Base-by-base conservation (phyloP, 2,113 vertebrate species). In the Bufo bufo region DNA sequence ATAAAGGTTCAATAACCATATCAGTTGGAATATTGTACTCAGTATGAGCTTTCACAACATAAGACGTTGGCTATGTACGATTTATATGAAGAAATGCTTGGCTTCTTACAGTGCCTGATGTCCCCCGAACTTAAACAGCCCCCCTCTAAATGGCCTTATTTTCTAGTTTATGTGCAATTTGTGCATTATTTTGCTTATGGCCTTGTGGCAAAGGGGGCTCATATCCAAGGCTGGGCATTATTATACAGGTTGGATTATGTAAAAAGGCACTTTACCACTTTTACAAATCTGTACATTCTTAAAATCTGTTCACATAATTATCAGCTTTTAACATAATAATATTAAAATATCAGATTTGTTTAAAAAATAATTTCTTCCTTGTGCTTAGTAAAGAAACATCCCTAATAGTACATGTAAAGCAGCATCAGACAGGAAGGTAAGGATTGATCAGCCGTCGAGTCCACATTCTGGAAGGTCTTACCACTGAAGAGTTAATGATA, bases 331-430 rank as follows among this genome's bases (percentile, higher is more conserved):
- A 33, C 33, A 61, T 43, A 13, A 63, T 4, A 3, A 45, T 63
- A 82, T 63, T 49, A 63, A 82, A 82, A 65, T 65, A 65, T 82
- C 33, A 16, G 14, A 65, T 84, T 16, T 54, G 13, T 33, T 84
- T 69, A 52, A 83, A 33, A 71, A 69, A 43, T 33, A 69, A 71
- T 84, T 52, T 83, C n/a, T 71, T 71, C 49, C 49, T 71, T 84
- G 23, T 71, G 47, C 82, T 83, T 50, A 23, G 63, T 8, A 69
- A 69, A 4, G 13, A 83, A 65, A 52, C 61, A 50, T 54, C 14
- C 47, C 54, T 33, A 71, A 84, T 14, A 69, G 17, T 69, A 71
- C 13, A 66, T 8, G 54, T 23, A 50, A 84, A 84, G 82, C 82
- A 84, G 82, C 82, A 84, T 69, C 2, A n/a, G 17, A 49, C 45